Conservation (phyloP, 2,888 invertebrate genomes). For the Drosophila leonis region DNA sequence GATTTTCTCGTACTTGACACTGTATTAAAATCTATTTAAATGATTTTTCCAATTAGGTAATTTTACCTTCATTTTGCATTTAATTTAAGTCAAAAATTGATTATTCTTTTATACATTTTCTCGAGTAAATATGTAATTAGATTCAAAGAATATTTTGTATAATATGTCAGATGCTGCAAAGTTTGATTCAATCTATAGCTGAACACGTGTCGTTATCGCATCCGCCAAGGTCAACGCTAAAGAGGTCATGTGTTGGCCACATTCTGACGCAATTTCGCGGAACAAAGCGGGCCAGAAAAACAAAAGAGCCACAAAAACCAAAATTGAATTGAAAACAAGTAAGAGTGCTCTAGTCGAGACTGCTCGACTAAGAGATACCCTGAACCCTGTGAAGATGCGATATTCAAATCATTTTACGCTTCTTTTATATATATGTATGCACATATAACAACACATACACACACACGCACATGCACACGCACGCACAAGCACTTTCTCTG, state of each 20-base stretch:
- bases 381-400: no score
- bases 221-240: slow-evolving; percentile 35
- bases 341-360: no score
- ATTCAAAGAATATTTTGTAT: slow-evolving; percentile 18
- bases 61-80: not conserved
- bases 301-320: slow-evolving; percentile 23
- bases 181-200: slow-evolving; percentile 43
- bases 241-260: slow-evolving; percentile 74
- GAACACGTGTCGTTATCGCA: slow-evolving; percentile 53
- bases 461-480: no score
- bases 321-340: slow-evolving; percentile 19
- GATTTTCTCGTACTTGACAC: not conserved
- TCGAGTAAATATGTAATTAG: not conserved
- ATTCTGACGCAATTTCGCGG: slow-evolving; percentile 58
- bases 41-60: not conserved
- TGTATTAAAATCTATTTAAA: not conserved
- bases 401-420: no score
- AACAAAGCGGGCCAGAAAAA: slow-evolving; percentile 37
- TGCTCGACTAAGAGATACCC: no score
- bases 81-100: not conserved
- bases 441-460: no score
- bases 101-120: not conserved
- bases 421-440: no score
- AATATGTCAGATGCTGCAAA: slow-evolving; percentile 42
- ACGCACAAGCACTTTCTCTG: no score